phyloP scores from a whole-genome alignment of 1,140 invertebrate genomes.

The Drosophila baimaii region DNA sequence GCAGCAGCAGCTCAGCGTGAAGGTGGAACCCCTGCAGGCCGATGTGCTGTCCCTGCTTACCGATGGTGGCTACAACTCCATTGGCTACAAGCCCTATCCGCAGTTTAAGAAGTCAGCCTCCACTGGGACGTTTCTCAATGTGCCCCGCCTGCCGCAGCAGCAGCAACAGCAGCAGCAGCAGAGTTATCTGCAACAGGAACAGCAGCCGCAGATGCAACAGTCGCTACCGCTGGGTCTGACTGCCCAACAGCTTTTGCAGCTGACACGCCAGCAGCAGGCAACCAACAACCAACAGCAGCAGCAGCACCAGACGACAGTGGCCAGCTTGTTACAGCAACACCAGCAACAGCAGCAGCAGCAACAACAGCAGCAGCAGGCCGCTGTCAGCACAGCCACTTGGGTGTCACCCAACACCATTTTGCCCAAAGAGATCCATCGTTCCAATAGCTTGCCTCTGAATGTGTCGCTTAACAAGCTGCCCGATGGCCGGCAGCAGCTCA shows the following conservation, averaged over 20 bases:
- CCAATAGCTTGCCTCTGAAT: constrained; percentile 86
- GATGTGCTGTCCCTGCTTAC: constrained; percentile 67
- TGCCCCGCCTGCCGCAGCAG: constrained; percentile 63
- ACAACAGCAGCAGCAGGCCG: constrained; percentile 49
- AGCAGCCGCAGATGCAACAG: constrained; percentile 70
- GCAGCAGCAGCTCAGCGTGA: constrained; percentile 64
- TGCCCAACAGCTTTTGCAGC: constrained; percentile 66
- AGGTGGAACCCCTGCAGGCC: constrained; percentile 68
- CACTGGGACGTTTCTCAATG: constrained; percentile 77
- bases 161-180: constrained; percentile 43
- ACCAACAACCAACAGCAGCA: constrained; percentile 48
- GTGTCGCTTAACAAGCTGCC: constrained; percentile 79
- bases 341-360: constrained; percentile 52
- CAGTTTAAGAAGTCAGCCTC: constrained; percentile 81
- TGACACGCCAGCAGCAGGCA: constrained; percentile 65
- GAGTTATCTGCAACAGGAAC: constrained; percentile 61
- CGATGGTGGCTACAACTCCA: constrained; percentile 61
- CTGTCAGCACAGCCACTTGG: constrained; percentile 66
- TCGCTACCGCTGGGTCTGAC: constrained; percentile 67
- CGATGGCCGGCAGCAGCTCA: constrained; percentile 47
- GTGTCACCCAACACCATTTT: constrained; percentile 66
- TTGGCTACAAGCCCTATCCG: constrained; percentile 82
- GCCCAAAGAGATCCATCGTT: constrained; percentile 86
- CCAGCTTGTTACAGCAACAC: constrained; percentile 49
- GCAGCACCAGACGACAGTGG: constrained; percentile 53